These are phyloP conservation scores for Arizona elegans DNA, from an alignment of 2,113 vertebrate genomes.

Conservation along the genomic window DNA sequence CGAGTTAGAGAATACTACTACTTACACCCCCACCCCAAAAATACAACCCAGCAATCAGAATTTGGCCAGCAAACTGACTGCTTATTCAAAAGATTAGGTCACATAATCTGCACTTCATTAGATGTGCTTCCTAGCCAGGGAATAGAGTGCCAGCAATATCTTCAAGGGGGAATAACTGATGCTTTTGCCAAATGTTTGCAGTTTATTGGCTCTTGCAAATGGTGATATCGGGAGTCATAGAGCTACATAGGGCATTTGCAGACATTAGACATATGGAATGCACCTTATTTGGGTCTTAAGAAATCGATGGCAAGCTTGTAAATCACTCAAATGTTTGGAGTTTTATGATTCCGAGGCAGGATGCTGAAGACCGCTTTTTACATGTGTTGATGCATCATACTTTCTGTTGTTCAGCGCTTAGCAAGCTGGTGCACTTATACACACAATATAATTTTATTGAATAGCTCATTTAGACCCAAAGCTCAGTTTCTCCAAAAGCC, in stretches of 20 bases:
- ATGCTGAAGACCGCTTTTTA: not conserved
- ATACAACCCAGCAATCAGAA: conserved; percentile 39
- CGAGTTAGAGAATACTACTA: conserved; percentile 57
- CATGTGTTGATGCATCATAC: not conserved
- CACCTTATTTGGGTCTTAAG: conserved; percentile 51
- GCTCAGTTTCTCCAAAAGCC: not conserved
- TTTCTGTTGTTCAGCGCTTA: not conserved
- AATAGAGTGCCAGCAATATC: conserved; percentile 61
- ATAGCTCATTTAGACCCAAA: not conserved
- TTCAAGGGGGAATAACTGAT: conserved; percentile 53
- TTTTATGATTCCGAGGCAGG: not conserved
- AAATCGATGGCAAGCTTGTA: conserved; percentile 41
- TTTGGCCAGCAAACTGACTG: conserved; percentile 62
- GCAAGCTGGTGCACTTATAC: not conserved
- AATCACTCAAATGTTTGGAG: conserved; percentile 42
- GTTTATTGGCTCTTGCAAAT: conserved; percentile 53
- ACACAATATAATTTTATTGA: not conserved
- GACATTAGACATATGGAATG: conserved; percentile 47
- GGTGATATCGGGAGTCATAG: conserved; percentile 49
- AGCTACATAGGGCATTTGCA: conserved; percentile 44
- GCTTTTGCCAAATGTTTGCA: conserved; percentile 52
- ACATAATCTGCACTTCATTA: conserved; percentile 66
- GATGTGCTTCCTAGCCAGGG: conserved; percentile 54
- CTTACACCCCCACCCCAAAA: not conserved
- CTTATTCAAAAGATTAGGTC: conserved; percentile 65